phyloP scores from a whole-genome alignment of 37 sponge, comb jelly and placozoan genomes.

The Geodia barretti region DNA sequence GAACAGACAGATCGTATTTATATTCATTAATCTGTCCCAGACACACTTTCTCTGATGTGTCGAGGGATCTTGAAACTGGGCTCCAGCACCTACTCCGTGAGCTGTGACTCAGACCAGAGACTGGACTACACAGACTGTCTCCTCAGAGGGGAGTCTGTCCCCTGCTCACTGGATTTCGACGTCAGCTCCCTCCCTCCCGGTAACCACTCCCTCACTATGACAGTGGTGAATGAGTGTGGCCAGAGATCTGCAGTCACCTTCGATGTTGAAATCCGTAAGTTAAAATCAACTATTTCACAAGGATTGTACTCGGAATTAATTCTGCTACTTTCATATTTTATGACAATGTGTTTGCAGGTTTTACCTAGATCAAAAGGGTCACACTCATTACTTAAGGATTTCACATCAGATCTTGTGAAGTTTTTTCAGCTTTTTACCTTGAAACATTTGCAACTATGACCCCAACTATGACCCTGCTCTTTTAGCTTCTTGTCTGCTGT shows the following conservation, averaged over 20 bases:
- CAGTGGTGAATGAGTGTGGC: neutral
- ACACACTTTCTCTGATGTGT: neutral
- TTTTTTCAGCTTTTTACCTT: no score
- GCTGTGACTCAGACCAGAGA: neutral
- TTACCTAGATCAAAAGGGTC: no score
- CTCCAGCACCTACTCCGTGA: neutral
- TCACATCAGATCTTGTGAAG: no score
- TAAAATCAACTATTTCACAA: no score
- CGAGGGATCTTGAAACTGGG: neutral
- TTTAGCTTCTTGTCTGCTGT: no score
- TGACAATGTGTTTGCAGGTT: neutral
- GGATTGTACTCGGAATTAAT: no score
- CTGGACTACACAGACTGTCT: neutral
- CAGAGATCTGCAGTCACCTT: neutral
- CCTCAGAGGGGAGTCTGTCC: neutral
- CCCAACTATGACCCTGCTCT: no score
- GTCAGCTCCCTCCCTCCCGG: neutral
- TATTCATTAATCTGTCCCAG: no score
- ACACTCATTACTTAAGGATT: no score
- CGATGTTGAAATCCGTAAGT: neutral
- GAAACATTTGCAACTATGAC: no score
- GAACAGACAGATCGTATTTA: no score
- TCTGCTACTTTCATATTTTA: neutral
- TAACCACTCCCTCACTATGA: neutral
- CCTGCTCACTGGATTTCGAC: neutral